Percentiles rank a stretch among this genome's conserved stretches.
phyloP scores from a whole-genome alignment of 2,797 vertebrate species.

The Molossus alvarezi region DNA sequence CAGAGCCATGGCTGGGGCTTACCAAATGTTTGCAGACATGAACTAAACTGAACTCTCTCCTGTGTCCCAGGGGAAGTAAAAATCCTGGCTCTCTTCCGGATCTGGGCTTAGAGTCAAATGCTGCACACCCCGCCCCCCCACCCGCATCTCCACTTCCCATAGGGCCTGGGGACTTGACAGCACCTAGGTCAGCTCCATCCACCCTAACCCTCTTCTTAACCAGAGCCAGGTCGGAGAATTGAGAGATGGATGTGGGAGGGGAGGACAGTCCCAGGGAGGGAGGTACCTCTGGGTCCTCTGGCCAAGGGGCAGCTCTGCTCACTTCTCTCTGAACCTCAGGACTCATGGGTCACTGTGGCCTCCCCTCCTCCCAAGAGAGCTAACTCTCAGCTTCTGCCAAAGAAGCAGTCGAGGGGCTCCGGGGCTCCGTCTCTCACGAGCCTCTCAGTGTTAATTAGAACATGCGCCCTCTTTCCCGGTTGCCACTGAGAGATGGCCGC shows the following conservation, averaged over 20 bases:
- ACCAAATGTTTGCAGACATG: background rate
- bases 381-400: constrained; percentile 38
- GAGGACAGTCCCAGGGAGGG: background rate
- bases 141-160: background rate
- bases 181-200: background rate
- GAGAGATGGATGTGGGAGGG: background rate
- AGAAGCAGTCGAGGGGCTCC: background rate
- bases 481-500: background rate
- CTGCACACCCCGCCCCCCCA: no score
- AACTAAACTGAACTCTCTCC: constrained; percentile 29
- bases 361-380: constrained; percentile 29
- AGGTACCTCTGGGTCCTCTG: background rate
- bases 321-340: background rate
- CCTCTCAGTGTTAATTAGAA: constrained; percentile 63
- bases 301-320: background rate
- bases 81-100: background rate
- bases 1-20: background rate
- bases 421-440: constrained; percentile 50
- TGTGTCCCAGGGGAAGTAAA: background rate
- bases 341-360: constrained; percentile 56
- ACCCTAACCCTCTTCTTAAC: background rate
- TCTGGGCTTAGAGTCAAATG: constrained; percentile 18
- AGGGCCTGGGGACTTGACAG: background rate
- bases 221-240: background rate
- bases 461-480: constrained; percentile 3